These are phyloP conservation scores for Poeciliopsis turneri DNA, from an alignment of 2,797 vertebrate genomes.

Conservation along the genomic window DNA sequence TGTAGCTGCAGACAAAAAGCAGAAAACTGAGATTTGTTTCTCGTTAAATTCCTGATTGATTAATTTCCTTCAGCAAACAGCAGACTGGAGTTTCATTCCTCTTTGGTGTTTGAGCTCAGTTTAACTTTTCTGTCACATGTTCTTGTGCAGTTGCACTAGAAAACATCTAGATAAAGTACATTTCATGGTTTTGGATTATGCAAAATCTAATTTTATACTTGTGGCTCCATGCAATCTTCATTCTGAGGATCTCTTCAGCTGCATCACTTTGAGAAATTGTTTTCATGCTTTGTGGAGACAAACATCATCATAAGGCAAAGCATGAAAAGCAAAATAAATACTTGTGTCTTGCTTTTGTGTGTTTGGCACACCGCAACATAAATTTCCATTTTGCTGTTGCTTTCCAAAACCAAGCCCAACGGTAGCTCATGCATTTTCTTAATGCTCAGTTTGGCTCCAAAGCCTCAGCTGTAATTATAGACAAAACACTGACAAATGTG, in stretches of 20 bases:
- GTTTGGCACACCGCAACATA: conserved; percentile 34
- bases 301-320: conserved; percentile 32
- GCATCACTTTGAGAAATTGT: conserved; percentile 18
- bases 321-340: conserved; percentile 29
- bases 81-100: conserved; percentile 26
- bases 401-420: conserved; percentile 51
- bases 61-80: conserved; percentile 35
- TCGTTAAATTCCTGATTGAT: conserved; percentile 40
- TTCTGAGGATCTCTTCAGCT: not conserved
- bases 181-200: conserved; percentile 7
- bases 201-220: not conserved
- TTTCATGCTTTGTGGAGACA: conserved; percentile 9
- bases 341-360: conserved; percentile 18
- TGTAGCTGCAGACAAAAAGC: conserved; percentile 38
- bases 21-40: conserved; percentile 31
- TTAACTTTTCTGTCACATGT: conserved; percentile 3
- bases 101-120: conserved; percentile 2
- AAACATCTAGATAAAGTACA: not conserved
- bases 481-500: conserved; percentile 58
- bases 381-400: conserved; percentile 23
- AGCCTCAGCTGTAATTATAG: conserved; percentile 57
- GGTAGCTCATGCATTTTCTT: conserved; percentile 49
- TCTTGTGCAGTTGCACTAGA: not conserved
- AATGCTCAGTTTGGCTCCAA: conserved; percentile 64
- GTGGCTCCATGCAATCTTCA: not conserved